Conservation (phyloP, 2,113 vertebrate genomes). For the Chauna torquata region DNA sequence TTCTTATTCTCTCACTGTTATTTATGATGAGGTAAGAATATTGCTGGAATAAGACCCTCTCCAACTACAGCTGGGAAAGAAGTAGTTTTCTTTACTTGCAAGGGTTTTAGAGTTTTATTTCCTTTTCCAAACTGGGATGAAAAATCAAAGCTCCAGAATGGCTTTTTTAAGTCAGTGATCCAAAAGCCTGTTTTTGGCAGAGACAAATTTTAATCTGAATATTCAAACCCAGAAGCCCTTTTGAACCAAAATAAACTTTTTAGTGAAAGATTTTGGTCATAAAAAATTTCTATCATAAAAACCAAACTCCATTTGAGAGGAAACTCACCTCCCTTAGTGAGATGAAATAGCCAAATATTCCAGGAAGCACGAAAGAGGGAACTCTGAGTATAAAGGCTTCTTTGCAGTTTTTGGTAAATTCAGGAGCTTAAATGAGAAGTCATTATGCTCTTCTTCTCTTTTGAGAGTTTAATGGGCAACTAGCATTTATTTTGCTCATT, state of each 20-base stretch:
- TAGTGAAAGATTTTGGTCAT: neutral
- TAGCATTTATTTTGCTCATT: neutral
- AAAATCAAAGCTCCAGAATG: neutral
- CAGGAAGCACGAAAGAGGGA: neutral
- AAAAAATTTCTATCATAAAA: neutral
- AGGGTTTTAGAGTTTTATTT: neutral
- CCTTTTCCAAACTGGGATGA: neutral
- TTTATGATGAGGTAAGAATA: neutral
- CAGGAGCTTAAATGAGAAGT: neutral
- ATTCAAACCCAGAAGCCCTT: neutral
- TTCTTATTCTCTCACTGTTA: neutral
- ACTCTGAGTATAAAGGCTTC: neutral
- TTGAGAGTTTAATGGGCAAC: neutral
- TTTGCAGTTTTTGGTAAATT: neutral
- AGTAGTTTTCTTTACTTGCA: neutral
- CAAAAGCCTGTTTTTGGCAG: slow-evolving; percentile 25
- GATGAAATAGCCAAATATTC: neutral
- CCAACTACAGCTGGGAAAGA: neutral
- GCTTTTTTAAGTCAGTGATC: neutral
- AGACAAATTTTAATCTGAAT: neutral
- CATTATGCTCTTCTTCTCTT: neutral
- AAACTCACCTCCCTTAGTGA: neutral
- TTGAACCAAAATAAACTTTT: neutral
- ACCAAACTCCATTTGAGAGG: neutral
- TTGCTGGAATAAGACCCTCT: neutral